phyloP scores from a whole-genome alignment of 2,113 vertebrate species.

The Xyrauchen texanus region DNA sequence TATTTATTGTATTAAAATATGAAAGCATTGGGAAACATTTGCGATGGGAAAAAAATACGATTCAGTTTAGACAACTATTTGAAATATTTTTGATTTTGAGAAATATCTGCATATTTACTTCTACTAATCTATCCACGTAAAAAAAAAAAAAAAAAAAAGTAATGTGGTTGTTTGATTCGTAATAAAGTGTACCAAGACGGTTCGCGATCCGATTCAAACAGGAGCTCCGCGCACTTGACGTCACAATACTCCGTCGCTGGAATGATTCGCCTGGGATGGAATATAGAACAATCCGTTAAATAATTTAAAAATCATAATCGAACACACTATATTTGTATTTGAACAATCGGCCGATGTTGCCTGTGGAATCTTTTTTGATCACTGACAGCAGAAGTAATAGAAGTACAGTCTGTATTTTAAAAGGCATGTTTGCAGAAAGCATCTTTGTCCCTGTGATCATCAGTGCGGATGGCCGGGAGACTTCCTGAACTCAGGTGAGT shows the following conservation, averaged over 20 bases:
- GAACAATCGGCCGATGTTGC: not conserved
- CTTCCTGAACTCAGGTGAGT: constrained; percentile 7
- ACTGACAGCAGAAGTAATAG: not conserved
- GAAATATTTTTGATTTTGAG: too few relatives aligned
- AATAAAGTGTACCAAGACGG: too few relatives aligned
- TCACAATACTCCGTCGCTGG: not conserved
- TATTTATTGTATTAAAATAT: too few relatives aligned
- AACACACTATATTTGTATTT: not conserved
- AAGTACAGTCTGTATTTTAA: too few relatives aligned
- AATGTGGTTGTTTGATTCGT: too few relatives aligned
- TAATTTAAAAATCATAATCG: not conserved
- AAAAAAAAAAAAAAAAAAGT: too few relatives aligned
- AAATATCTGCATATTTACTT: too few relatives aligned
- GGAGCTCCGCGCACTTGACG: not conserved
- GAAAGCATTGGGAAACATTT: too few relatives aligned
- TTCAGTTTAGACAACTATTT: too few relatives aligned
- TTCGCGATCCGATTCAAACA: too few relatives aligned
- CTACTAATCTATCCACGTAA: too few relatives aligned
- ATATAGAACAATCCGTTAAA: not conserved
- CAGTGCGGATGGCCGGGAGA: constrained; percentile 8
- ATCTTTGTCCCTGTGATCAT: not conserved
- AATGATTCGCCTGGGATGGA: not conserved
- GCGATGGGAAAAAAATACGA: too few relatives aligned
- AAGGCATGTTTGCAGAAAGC: not conserved
- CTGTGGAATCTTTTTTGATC: not conserved